Evolutionary conservation across 2,888 invertebrate genomes (phyloP).

Genomic region (Lithophane semibrunnea): DNA sequence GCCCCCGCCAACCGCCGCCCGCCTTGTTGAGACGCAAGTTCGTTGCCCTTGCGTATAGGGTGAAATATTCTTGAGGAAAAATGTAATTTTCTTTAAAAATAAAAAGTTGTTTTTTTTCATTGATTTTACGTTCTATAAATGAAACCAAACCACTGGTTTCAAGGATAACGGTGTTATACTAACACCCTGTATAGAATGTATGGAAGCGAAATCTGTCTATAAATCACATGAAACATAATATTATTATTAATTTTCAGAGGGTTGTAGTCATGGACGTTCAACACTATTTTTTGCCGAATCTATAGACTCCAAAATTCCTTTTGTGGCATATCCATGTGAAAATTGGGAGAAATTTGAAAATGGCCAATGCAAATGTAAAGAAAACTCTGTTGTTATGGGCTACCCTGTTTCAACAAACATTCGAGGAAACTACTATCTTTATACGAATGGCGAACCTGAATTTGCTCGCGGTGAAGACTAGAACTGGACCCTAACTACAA

Average conservation of each 20-base stretch:
- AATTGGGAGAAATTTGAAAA: constrained; percentile 86
- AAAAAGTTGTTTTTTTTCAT: no score
- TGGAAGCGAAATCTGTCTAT: neutral
- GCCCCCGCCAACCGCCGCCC: no score
- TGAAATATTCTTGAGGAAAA: no score
- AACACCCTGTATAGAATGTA: neutral
- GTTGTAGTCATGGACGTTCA: constrained; percentile 93
- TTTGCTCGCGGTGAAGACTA: constrained; percentile 84
- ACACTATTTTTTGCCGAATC: constrained; percentile 92
- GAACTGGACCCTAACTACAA: neutral
- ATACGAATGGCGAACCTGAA: constrained; percentile 89
- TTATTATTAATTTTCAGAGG: constrained; percentile 85
- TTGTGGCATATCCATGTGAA: constrained; percentile 90
- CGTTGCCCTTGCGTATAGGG: no score
- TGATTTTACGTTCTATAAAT: no score
- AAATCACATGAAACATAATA: neutral
- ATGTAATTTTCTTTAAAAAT: no score
- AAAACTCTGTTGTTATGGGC: constrained; percentile 89
- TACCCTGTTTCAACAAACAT: constrained; percentile 78
- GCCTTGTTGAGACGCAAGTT: no score
- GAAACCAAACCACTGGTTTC: no score
- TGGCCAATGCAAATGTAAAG: constrained; percentile 85
- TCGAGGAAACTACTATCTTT: constrained; percentile 91
- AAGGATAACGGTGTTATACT: no score
- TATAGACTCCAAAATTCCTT: constrained; percentile 88